Evolutionary conservation across 2,888 invertebrate species (phyloP).

Genomic region (Pachycephus smyrnensis): DNA sequence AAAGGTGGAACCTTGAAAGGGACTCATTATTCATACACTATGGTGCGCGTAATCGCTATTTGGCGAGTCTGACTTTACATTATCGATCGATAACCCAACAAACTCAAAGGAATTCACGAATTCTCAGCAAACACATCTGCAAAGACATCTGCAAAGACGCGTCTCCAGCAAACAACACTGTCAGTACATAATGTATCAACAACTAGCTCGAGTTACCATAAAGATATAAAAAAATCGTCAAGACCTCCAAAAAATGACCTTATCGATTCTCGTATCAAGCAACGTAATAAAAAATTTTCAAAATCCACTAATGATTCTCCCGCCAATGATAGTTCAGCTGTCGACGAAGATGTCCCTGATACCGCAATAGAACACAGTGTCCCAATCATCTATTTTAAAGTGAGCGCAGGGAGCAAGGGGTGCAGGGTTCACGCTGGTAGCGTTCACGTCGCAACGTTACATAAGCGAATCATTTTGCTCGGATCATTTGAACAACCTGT

Average conservation of each 20-base stretch:
- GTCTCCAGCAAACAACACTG: neutral
- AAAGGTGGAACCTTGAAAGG: too few species aligned
- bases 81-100: neutral
- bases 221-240: neutral
- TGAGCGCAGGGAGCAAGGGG: neutral
- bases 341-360: constrained; percentile 1
- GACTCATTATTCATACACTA: too few species aligned
- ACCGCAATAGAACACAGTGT: neutral
- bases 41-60: too few species aligned
- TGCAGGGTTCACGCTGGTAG: neutral
- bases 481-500: neutral
- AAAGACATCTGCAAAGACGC: neutral
- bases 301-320: neutral
- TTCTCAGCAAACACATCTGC: neutral
- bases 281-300: neutral
- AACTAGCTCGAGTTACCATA: neutral
- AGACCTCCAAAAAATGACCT: too few species aligned
- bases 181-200: neutral
- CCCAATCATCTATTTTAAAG: constrained; percentile 5
- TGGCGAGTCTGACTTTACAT: neutral
- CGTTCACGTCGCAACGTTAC: neutral
- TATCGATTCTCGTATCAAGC: neutral
- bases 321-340: neutral
- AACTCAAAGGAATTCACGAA: neutral
- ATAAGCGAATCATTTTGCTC: neutral